Evolutionary conservation across 2,113 vertebrate genomes (phyloP), one percentile per base, ranked within the genome.

Genomic region (Notarius lentiginosus): DNA sequence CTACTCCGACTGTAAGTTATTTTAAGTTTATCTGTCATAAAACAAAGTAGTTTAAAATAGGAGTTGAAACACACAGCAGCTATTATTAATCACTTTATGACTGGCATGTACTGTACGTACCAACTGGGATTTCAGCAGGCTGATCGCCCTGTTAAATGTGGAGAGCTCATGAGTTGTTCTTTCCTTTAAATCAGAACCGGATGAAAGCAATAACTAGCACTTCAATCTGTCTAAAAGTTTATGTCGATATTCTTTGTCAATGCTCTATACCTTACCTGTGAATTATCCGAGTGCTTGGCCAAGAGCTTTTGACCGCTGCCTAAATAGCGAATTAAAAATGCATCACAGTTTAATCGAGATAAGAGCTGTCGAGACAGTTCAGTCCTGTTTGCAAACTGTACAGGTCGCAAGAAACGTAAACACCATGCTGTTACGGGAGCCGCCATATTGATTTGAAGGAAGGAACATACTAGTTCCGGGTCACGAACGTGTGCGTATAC

Each of bases 1-100:
- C 98, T 94, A 92, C 98, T 99, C 79, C 96, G 95, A 91, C 96
- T 94, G 86, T 98, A 99, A 7, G 96, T 95, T 30, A 99, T 92
- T 0, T 88, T 96, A 84, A 99, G 92, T 49, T 97, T 96, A 15
- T 94, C 98, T 99, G 91, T 7, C 86, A 49, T 2, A 76, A 70
- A 14, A 82, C 5, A 87, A 79, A 0, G 63, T 66, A 12, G 65
- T 5, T 72, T 94, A 88, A 22, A 87, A 88, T 68, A 87, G n/a
- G 7, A 27, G 53, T 87, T 41, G 47, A 51, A 63, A 20, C 41
- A 91, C 8, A 82, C 5, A 80, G 18, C n/a, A 11, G 20, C 41
- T 58, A 8, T 17, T n/a, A 58, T 60, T 61, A 76, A 0, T 24
- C 72, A 14, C 55, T 60, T 58, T 18, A n/a, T 53, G 6, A 30